Evolutionary conservation across 2,888 invertebrate species (phyloP).

Genomic region (Drosophila cracens): DNA sequence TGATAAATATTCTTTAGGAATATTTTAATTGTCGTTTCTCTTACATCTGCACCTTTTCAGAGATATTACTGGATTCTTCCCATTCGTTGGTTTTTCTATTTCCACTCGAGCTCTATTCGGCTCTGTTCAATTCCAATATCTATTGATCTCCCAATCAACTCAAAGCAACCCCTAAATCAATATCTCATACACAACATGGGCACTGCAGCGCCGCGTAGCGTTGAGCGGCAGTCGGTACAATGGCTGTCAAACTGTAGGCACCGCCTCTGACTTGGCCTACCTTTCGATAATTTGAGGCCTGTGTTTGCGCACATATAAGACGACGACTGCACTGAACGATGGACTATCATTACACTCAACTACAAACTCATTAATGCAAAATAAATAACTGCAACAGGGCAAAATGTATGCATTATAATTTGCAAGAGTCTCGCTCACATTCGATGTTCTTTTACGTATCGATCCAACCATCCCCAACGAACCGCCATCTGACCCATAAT

Average conservation of each 20-base stretch:
- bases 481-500: constrained; percentile 54
- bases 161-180: constrained; percentile 74
- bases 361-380: constrained; percentile 77
- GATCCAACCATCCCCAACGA: constrained; percentile 43
- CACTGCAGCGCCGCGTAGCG: constrained; percentile 63
- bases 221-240: constrained; percentile 32
- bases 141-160: constrained; percentile 73
- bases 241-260: constrained; percentile 54
- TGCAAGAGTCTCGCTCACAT: constrained; percentile 42
- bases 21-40: not conserved
- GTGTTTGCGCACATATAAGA: constrained; percentile 32
- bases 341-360: constrained; percentile 70
- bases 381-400: constrained; percentile 66
- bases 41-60: not conserved
- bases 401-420: constrained; percentile 59
- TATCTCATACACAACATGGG: constrained; percentile 20
- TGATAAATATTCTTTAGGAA: not conserved
- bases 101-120: not conserved
- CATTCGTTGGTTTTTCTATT: constrained; percentile 25
- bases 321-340: constrained; percentile 33
- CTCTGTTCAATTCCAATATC: constrained; percentile 44
- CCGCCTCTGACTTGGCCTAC: constrained; percentile 16
- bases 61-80: not conserved
- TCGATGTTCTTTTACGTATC: not conserved
- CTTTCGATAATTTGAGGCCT: constrained; percentile 54